Evolutionary conservation across 2,113 vertebrate genomes (phyloP).

Genomic region (Platichthys flesus): DNA sequence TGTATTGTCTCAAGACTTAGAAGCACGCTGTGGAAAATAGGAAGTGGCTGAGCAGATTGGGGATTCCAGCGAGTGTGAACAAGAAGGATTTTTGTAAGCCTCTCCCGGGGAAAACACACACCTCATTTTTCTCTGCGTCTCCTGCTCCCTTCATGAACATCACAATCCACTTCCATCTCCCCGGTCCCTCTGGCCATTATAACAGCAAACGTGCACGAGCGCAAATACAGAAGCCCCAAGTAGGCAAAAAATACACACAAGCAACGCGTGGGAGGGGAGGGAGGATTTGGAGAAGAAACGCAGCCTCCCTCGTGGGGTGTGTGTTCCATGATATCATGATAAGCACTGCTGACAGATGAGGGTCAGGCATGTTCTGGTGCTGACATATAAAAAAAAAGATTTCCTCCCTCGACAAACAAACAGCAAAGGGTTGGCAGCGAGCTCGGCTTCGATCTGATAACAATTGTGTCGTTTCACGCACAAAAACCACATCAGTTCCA

Average conservation of each 20-base stretch:
- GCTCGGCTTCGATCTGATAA: constrained; percentile 22
- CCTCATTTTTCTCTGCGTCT: constrained; percentile 3
- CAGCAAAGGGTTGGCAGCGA: constrained; percentile 14
- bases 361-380: constrained; percentile 61
- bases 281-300: constrained; percentile 11
- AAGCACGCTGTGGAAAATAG: constrained; percentile 19
- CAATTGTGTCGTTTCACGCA: neutral
- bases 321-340: constrained; percentile 53
- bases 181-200: constrained; percentile 33
- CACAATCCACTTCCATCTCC: constrained; percentile 11
- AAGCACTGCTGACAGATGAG: constrained; percentile 67
- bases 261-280: neutral
- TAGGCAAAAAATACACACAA: constrained; percentile 21
- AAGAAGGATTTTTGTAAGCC: no score
- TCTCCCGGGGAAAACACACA: constrained; percentile 9
- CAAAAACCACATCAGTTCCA: constrained; percentile 2
- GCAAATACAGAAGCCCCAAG: constrained; percentile 17
- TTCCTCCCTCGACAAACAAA: constrained; percentile 24
- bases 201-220: constrained; percentile 14
- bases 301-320: constrained; percentile 22
- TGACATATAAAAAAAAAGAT: constrained; percentile 28
- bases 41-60: constrained; percentile 38
- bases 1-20: constrained; percentile 13
- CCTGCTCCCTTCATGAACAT: constrained; percentile 14
- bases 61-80: constrained; percentile 13